Base-by-base conservation (phyloP, 2,888 invertebrate species). In the Leistus spinibarbis region DNA sequence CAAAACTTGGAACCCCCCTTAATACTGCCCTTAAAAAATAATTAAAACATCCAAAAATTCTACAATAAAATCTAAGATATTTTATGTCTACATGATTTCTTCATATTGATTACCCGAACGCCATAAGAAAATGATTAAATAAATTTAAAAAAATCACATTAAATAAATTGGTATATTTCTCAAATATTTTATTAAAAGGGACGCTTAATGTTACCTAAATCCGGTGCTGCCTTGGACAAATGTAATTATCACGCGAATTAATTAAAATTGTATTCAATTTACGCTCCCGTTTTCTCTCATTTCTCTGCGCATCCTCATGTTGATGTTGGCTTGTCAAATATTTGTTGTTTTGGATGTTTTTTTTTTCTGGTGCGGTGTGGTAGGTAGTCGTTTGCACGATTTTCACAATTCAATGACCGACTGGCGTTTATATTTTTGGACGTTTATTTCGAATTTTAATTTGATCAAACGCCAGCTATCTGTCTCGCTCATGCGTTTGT, bases 241-340 rank as follows among this genome's bases (percentile, higher is more conserved):
- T 84, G 83, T 83, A 84, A 85, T 85, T 84, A 84, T 83, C 80
- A 82, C 82, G 82, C 82, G 69, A 75, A 83, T 84, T 85, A 85
- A 85, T 85, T 85, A 85, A 85, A 85, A 84, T 84, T 82, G 79
- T 82, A 81, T 83, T 83, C 82, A 82, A 83, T 83, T 83, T 73
- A 67, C 66, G 72, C 54, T 54, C 40, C 56, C 27, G 22, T 72
- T 65, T 57, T 65, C 73, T 40, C 67, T 72, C 40, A 7, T 10
- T 40, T 4, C 40, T 13, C 40, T 7, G 10, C 40, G 10, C 40
- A 4, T 40, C 10, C 13, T 40, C 40, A 40, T 40, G 40, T 40
- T 40, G 10, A 40, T 40, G 40, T 13, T 40, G 7, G 40, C 10
- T 40, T 40, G 13, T 40, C 40, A 40, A 40, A 40, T 40, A 40